Evolutionary conservation across 2,113 vertebrate species (phyloP), one percentile per base, ranked within the genome.

Genomic region (Spizaetus ornatus): DNA sequence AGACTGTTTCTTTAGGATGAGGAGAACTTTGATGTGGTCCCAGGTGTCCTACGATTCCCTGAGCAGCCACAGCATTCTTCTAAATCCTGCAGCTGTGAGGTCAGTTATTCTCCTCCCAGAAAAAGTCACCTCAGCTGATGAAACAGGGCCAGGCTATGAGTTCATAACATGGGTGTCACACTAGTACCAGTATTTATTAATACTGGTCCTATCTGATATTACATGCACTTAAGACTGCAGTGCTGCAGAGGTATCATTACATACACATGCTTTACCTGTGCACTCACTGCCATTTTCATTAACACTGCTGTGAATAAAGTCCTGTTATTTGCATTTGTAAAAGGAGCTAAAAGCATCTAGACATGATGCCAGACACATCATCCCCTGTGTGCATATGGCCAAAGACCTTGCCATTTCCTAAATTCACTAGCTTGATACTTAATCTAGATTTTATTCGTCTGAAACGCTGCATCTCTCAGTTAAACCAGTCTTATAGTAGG

Each of bases 11-110:
- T 52, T 73, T 32, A 42, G 70, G 26, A 31, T 31, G 10, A 88
- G 23, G 29, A 72, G 26, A 82, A 59, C 12, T 40, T 82, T 26
- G 56, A 0, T 0, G 0, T 20, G 19, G 12, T 43, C 52, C 67
- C 20, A n/a, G 36, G 5, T 32, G 32, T 38, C 16, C n/a, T 22
- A 13, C 10, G 5, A 13, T 19, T 34, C 38, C 25, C 45, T 9
- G 32, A 56, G n/a, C 23, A 61, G 11, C 14, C 53, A 18, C 48
- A 70, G 38, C 22, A 50, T 26, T 53, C 27, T 61, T 66, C 26
- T n/a, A 42, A 79, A 53, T 21, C 17, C 56, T 48, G 25, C 29
- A 50, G 23, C 36, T 32, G 7, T 21, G 22, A 38, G 50, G 31
- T 2, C 3, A 43, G 4, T 31, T 31, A 45, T 18, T 55, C 15